Percentiles rank a stretch among this genome's conserved stretches.
These are phyloP conservation scores for Drosophila leonis DNA, from an alignment of 2,888 invertebrate species.

Conservation along the genomic window DNA sequence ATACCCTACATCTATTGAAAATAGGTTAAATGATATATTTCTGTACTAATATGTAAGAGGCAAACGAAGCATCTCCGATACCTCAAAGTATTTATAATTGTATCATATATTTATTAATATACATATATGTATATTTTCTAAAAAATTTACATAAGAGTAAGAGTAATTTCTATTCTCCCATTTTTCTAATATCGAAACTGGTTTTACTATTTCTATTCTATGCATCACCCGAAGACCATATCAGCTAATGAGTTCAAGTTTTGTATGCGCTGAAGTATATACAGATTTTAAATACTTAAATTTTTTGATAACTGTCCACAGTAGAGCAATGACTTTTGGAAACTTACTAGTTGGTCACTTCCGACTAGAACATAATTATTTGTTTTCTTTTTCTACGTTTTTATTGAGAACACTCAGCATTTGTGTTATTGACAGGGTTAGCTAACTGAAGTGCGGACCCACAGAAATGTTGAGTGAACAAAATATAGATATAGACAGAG, in stretches of 20 bases:
- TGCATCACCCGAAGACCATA: too few species aligned
- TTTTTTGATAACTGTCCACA: background rate
- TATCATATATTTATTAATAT: background rate
- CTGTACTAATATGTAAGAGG: background rate
- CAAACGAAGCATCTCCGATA: background rate
- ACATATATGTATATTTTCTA: too few species aligned
- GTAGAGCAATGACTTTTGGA: background rate
- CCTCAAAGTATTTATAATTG: background rate
- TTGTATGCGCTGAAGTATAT: background rate
- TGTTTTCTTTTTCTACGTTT: background rate
- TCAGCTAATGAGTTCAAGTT: too few species aligned
- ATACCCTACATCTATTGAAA: background rate
- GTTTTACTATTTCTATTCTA: too few species aligned
- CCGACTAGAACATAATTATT: background rate
- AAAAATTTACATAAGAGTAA: too few species aligned
- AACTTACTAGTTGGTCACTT: background rate
- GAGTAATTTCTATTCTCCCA: too few species aligned
- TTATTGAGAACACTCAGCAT: constrained; percentile 35
- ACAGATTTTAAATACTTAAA: too few species aligned
- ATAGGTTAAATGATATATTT: background rate
- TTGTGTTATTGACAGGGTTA: constrained; percentile 55
- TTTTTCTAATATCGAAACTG: too few species aligned
- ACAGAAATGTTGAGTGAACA: constrained; percentile 4
- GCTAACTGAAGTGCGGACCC: constrained; percentile 36
- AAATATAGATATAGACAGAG: background rate